Evolutionary conservation across 1,140 invertebrate genomes (phyloP).

Genomic region (Halictus rubicundus): DNA sequence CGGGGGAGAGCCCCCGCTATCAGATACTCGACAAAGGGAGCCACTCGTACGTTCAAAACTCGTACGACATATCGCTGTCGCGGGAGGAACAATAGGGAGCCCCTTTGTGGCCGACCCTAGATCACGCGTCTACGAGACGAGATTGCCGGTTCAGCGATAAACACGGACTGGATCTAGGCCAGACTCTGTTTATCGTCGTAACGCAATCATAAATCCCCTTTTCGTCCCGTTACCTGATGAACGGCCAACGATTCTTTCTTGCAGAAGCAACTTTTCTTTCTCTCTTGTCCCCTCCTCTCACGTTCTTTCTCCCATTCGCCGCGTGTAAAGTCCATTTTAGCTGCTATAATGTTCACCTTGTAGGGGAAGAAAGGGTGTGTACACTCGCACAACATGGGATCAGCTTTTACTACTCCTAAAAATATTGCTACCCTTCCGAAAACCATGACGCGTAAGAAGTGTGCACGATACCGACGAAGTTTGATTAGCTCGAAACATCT

Average conservation of each 20-base stretch:
- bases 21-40: slow-evolving; percentile 35
- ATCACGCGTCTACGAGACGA: slow-evolving; percentile 50
- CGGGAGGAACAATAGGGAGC: slow-evolving; percentile 46
- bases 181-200: slow-evolving; percentile 56
- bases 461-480: too few species aligned
- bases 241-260: slow-evolving; percentile 10
- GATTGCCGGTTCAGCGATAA: slow-evolving; percentile 58
- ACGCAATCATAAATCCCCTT: slow-evolving; percentile 52
- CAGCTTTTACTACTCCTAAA: too few species aligned
- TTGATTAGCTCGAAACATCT: too few species aligned
- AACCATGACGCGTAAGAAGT: too few species aligned
- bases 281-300: neutral
- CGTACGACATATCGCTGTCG: slow-evolving; percentile 43
- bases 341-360: too few species aligned
- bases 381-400: too few species aligned
- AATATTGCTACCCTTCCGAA: too few species aligned
- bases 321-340: too few species aligned
- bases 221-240: slow-evolving; percentile 33
- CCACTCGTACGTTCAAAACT: slow-evolving; percentile 36
- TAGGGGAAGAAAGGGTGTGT: too few species aligned
- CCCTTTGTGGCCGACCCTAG: slow-evolving; percentile 46
- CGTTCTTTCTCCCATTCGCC: neutral
- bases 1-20: neutral
- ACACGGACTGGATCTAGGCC: slow-evolving; percentile 56
- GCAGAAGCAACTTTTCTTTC: neutral